Percentiles rank a stretch among this genome's conserved stretches.
phyloP scores from a whole-genome alignment of 2,113 vertebrate genomes.

The Indicator maculatus region DNA sequence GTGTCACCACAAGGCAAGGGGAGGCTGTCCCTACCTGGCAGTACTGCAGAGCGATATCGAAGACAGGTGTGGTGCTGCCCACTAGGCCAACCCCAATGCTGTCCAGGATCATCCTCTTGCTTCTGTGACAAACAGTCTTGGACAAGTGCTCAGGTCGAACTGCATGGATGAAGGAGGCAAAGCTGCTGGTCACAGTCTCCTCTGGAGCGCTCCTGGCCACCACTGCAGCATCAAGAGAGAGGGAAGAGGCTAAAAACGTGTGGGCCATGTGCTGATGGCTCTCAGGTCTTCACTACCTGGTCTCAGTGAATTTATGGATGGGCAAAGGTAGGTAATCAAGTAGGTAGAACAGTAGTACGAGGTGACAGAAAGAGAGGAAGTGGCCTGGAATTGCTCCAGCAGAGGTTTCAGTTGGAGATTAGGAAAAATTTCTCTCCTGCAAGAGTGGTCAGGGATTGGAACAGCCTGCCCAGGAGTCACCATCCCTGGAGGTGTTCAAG shows the following conservation, averaged over 20 bases:
- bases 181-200: slow-evolving; percentile 84
- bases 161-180: slow-evolving; percentile 82
- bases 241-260: not conserved
- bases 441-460: too few species aligned
- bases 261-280: not conserved
- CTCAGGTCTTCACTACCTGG: not conserved
- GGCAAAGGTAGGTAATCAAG: not conserved
- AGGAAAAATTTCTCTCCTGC: too few species aligned
- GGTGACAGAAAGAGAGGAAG: too few species aligned
- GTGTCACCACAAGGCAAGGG: rapidly evolving
- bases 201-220: slow-evolving; percentile 64
- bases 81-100: slow-evolving; percentile 87
- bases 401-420: too few species aligned
- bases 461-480: too few species aligned
- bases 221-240: slow-evolving; percentile 59
- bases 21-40: slow-evolving; percentile 79
- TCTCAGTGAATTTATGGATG: not conserved
- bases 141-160: slow-evolving; percentile 79
- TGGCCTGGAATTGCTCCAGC: too few species aligned
- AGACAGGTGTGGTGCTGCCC: slow-evolving; percentile 85
- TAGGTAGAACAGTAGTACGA: too few species aligned
- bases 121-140: slow-evolving; percentile 74
- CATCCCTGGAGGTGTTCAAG: too few species aligned
- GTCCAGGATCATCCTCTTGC: slow-evolving; percentile 91
- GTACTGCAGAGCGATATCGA: slow-evolving; percentile 81